Evolutionary conservation across 2,113 vertebrate genomes (phyloP).

Genomic region (Nesospiza acunhae): DNA sequence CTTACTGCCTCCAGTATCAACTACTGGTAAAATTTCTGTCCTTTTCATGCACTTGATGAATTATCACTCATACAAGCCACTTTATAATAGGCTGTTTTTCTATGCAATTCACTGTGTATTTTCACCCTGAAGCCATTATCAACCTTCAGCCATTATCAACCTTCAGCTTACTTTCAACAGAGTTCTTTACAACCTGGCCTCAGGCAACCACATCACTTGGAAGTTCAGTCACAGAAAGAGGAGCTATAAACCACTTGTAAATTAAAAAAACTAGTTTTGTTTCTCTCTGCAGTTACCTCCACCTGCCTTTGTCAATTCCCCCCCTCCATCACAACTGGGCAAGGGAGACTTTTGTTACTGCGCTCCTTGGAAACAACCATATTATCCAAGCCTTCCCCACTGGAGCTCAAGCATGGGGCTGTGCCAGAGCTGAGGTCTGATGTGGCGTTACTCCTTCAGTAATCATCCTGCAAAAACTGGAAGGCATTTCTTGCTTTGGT

Average conservation of each 20-base stretch:
- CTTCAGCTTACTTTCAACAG: not conserved
- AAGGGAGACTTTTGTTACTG: not conserved
- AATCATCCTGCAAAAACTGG: not conserved
- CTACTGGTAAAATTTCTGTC: not conserved
- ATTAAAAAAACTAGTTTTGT: not conserved
- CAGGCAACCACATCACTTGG: not conserved
- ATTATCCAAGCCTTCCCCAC: not conserved
- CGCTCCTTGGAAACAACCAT: not conserved
- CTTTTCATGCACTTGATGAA: not conserved
- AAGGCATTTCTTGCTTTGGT: not conserved
- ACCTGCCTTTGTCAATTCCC: not conserved
- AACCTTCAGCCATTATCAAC: slow-evolving; percentile 21
- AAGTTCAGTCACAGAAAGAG: not conserved
- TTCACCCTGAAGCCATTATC: not conserved
- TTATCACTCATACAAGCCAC: not conserved
- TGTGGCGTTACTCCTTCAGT: not conserved
- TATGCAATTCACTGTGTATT: not conserved
- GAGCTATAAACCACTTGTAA: not conserved
- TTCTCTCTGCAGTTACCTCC: not conserved
- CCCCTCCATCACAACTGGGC: fast-evolving
- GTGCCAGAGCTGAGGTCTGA: not conserved
- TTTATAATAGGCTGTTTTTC: not conserved
- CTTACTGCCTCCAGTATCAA: not conserved
- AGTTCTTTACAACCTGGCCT: not conserved
- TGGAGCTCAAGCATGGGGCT: not conserved